phyloP scores from a whole-genome alignment of 2,113 vertebrate genomes.

The Phaetusa simplex region DNA sequence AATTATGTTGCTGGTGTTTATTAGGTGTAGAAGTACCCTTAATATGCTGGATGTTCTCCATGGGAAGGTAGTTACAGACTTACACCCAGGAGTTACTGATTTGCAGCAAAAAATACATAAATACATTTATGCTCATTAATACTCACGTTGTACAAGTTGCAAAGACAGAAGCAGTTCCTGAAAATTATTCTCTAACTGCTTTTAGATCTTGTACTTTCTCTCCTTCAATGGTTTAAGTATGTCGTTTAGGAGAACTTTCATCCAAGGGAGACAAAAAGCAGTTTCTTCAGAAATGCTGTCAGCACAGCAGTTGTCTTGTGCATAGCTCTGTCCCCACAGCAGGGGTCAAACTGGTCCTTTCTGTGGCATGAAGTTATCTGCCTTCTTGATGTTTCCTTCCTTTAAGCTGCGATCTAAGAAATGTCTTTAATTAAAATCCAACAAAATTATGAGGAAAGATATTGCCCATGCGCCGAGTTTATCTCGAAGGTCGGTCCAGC shows the following conservation, averaged over 20 bases:
- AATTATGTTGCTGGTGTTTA: background rate
- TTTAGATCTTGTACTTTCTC: background rate
- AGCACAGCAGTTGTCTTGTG: background rate
- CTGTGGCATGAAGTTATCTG: background rate
- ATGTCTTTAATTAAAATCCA: background rate
- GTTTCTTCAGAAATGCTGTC: background rate
- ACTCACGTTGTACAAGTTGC: background rate
- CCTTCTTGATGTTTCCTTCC: background rate
- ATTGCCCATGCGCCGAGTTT: background rate
- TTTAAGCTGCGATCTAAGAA: background rate
- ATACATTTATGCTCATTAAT: background rate
- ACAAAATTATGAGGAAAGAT: background rate
- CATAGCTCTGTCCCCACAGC: background rate
- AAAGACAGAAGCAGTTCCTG: background rate
- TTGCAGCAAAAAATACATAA: background rate
- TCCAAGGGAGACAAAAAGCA: background rate
- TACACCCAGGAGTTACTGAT: background rate
- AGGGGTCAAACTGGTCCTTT: background rate
- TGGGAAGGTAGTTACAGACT: background rate
- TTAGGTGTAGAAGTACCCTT: background rate
- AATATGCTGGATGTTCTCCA: background rate
- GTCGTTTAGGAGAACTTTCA: background rate
- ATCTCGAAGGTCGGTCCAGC: background rate
- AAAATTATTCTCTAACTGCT: background rate
- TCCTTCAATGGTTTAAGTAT: background rate